Percentiles rank a stretch among this genome's conserved stretches.
These are phyloP conservation scores for Elysia crispata DNA, from an alignment of 2,888 invertebrate genomes.

Conservation along the genomic window DNA sequence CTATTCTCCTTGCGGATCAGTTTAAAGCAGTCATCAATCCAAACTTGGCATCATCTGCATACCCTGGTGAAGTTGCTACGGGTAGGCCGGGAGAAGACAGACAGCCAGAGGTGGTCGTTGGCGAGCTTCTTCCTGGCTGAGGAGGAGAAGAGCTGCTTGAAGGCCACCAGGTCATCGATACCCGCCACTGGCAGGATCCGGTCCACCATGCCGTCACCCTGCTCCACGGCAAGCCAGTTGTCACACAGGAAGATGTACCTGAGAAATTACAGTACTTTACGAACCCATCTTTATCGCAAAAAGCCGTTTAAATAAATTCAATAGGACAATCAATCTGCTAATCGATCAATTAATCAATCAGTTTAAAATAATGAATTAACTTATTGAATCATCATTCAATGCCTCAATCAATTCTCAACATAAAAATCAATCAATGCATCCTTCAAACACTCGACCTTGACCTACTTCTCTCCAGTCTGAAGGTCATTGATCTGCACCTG, in stretches of 20 bases:
- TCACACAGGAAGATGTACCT: slow-evolving; percentile 76
- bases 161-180: slow-evolving; percentile 73
- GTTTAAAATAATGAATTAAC: too few species aligned
- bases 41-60: background rate
- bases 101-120: slow-evolving; percentile 77
- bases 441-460: background rate
- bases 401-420: too few species aligned
- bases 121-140: slow-evolving; percentile 76
- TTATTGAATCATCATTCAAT: too few species aligned
- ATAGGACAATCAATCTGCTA: too few species aligned
- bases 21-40: too few species aligned
- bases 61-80: slow-evolving; percentile 74
- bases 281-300: too few species aligned
- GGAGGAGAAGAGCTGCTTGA: slow-evolving; percentile 75
- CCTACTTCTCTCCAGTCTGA: slow-evolving; percentile 76
- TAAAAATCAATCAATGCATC: too few species aligned
- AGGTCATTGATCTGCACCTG: slow-evolving; percentile 74
- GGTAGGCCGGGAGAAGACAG: slow-evolving; percentile 76
- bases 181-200: slow-evolving; percentile 76
- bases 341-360: too few species aligned
- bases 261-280: too few species aligned
- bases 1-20: too few species aligned
- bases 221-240: slow-evolving; percentile 76
- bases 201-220: slow-evolving; percentile 76
- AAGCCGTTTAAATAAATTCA: too few species aligned